Percentiles rank a stretch among this genome's conserved stretches.
These are phyloP conservation scores for Prietella phreatophila DNA, from an alignment of 2,113 vertebrate genomes.

Conservation along the genomic window DNA sequence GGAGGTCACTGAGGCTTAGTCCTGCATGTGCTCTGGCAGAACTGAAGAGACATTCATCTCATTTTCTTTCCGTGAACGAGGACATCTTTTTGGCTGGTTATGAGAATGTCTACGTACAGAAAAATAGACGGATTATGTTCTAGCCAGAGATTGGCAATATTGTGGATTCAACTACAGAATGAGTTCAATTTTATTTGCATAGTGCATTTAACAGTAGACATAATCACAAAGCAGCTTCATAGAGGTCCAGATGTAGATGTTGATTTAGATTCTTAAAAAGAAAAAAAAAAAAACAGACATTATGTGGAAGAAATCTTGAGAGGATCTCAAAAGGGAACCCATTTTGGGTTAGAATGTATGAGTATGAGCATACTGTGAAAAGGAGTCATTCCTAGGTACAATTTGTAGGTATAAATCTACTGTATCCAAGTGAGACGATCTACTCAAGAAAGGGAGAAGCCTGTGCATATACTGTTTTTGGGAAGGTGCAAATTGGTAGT, in stretches of 20 bases:
- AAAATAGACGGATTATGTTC: neutral
- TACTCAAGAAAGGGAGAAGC: neutral
- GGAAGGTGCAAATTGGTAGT: neutral
- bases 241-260: neutral
- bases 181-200: neutral
- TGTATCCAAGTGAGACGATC: neutral
- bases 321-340: neutral
- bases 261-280: neutral
- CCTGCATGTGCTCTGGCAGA: slow-evolving; percentile 35
- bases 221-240: neutral
- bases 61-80: slow-evolving; percentile 11
- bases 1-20: slow-evolving; percentile 34
- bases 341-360: neutral
- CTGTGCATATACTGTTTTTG: neutral
- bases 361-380: neutral
- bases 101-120: neutral
- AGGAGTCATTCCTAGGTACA: neutral
- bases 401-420: neutral
- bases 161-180: neutral
- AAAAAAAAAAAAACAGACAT: neutral
- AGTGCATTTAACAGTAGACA: neutral
- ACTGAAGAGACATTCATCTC: neutral
- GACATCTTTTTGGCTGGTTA: neutral
- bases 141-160: neutral
- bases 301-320: neutral